phyloP scores from a whole-genome alignment of 2,888 invertebrate species.

The Lycia hirtaria region DNA sequence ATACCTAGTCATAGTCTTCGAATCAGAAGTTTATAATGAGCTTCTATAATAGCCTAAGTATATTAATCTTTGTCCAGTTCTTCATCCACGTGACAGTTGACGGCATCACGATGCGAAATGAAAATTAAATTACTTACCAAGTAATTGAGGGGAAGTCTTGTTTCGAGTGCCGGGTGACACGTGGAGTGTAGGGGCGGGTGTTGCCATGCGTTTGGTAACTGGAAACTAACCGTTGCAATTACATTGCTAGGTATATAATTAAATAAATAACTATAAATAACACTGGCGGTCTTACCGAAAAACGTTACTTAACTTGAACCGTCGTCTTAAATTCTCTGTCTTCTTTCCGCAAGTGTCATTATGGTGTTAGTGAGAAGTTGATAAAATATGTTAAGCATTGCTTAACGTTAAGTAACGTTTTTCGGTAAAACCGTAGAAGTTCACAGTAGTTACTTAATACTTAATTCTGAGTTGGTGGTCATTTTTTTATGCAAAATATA shows the following conservation, averaged over 20 bases:
- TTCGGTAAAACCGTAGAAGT: too few relatives aligned
- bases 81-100: slow-evolving; percentile 51
- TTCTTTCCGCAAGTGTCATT: too few relatives aligned
- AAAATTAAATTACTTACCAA: slow-evolving; percentile 67
- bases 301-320: too few relatives aligned
- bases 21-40: neutral
- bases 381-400: too few relatives aligned
- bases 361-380: too few relatives aligned
- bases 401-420: too few relatives aligned
- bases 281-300: neutral
- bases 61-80: slow-evolving; percentile 45
- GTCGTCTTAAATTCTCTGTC: too few relatives aligned
- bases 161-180: slow-evolving; percentile 42
- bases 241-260: too few relatives aligned
- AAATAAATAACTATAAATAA: neutral
- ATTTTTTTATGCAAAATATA: too few relatives aligned
- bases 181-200: neutral
- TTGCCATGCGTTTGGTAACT: neutral
- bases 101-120: slow-evolving; percentile 51
- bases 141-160: slow-evolving; percentile 64
- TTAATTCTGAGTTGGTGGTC: too few relatives aligned
- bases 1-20: neutral
- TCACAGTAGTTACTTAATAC: too few relatives aligned
- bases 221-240: too few relatives aligned
- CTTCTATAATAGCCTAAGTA: slow-evolving; percentile 4